These are phyloP conservation scores for Anser cygnoides DNA, from an alignment of 2,113 vertebrate genomes.

Conservation along the genomic window DNA sequence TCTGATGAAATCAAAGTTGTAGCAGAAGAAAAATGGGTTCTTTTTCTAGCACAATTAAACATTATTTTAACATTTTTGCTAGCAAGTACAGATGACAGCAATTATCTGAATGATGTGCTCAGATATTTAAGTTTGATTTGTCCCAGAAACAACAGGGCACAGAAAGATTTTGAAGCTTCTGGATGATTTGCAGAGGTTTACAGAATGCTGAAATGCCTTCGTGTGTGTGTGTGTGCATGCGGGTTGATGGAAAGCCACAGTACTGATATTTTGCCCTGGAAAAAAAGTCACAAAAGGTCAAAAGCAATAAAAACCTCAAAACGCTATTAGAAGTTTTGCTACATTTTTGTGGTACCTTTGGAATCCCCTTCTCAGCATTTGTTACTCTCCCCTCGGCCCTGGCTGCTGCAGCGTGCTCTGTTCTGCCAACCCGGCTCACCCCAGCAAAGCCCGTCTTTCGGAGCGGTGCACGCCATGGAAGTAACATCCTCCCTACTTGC, in stretches of 20 bases:
- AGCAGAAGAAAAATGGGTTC: not conserved
- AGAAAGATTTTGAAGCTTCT: not conserved
- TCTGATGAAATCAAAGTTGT: not conserved
- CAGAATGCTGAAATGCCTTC: not conserved
- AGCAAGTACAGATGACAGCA: not conserved
- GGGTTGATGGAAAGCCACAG: rapidly evolving
- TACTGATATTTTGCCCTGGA: not conserved
- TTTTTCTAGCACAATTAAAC: not conserved
- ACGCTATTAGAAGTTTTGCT: not conserved
- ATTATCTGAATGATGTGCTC: rapidly evolving
- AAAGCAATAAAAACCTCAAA: conserved; percentile 3
- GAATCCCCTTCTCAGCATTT: not conserved
- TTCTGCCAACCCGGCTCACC: not conserved
- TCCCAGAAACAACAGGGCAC: not conserved
- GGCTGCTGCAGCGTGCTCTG: rapidly evolving
- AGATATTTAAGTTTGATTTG: not conserved
- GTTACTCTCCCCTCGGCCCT: not conserved
- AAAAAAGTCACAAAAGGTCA: not conserved
- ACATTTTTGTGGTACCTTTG: not conserved
- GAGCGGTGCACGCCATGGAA: not conserved
- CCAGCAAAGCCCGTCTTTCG: not conserved
- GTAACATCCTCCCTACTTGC: not conserved
- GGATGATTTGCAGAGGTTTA: not conserved
- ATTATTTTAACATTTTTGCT: not conserved
- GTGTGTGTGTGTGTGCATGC: rapidly evolving